Percentiles rank a stretch among this genome's conserved stretches.
Conservation (phyloP, 2,113 vertebrate genomes). For the Sinocyclocheilus anophthalmus region DNA sequence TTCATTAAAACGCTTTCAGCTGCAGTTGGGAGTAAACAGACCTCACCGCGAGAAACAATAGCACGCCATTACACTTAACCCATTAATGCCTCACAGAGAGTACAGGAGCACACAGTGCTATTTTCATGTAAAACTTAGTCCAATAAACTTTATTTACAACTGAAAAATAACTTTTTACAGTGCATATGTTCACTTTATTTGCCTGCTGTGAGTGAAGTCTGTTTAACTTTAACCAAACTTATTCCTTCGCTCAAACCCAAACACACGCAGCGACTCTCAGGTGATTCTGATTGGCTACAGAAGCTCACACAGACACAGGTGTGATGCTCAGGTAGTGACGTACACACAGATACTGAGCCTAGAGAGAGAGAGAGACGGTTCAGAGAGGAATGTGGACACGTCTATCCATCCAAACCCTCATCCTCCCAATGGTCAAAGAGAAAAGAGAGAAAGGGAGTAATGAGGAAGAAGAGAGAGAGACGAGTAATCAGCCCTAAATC, state of each 20-base stretch:
- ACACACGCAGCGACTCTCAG: too few species aligned
- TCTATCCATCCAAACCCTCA: not conserved
- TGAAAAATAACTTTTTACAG: too few species aligned
- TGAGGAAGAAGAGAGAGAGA: not conserved
- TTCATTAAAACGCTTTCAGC: not conserved
- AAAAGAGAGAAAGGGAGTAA: constrained; percentile 1
- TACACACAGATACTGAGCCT: not conserved
- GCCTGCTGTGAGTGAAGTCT: too few species aligned
- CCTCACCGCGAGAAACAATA: not conserved
- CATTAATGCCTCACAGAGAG: not conserved
- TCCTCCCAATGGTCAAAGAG: not conserved
- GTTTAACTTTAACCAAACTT: too few species aligned
- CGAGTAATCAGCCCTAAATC: not conserved
- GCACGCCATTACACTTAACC: not conserved
- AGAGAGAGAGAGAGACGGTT: not conserved
- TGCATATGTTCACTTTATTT: too few species aligned
- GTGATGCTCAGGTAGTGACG: too few species aligned
- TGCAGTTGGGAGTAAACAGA: not conserved
- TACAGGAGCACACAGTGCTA: too few species aligned
- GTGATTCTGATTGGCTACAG: too few species aligned
- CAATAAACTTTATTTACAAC: too few species aligned
- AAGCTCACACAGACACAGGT: too few species aligned
- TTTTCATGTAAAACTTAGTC: too few species aligned
- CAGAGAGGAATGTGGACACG: not conserved
- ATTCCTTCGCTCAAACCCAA: too few species aligned